Base-by-base conservation (phyloP, 2,888 invertebrate species). In the Aspidiotus destructor region DNA sequence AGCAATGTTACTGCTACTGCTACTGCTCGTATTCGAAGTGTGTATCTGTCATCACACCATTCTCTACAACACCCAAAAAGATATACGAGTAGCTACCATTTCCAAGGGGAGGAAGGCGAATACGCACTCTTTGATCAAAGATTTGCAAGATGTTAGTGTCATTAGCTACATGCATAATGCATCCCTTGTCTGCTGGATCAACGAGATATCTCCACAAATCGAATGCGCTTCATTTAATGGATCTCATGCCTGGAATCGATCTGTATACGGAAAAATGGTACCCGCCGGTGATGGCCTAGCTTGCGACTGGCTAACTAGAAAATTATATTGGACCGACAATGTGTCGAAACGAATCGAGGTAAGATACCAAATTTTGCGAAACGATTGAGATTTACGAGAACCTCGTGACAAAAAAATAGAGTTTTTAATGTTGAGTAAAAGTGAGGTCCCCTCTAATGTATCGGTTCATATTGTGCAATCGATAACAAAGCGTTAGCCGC, bases 281-380 rank as follows among this genome's bases (percentile, higher is more conserved):
- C 85, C 88, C 71, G 87, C 89, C n/a, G 92, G 94, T 1, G 91
- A 91, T 74, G 92, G 93, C 58, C 80, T 94, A 70, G 92, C 92
- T 52, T 89, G 91, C 76, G 94, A 94, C 77, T 94, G 94, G 93
- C 86, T 88, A 74, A 92, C 92, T 28, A 85, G 89, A 73, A 94
- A 94, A 76, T 81, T 94, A 68, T 94, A 94, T 77, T 94, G 94
- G 93, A 92, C 90, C 0, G 92, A 92, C 77, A 88, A 88, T 57
- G 91, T 90, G 75, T 87, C 87, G 17, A 89, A 91, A 77, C 83
- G 86, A 72, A 88, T 93, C 74, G 93, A 93, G 81, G 92, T 93
- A 28, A 28, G 28, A 28, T 28, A 28, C 28, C 28, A 28, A 28
- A 28, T 28, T 28, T 28, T 28, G 1, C 28, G 1, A 28, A 28